Base-by-base conservation (phyloP, 2,888 invertebrate species). In the Luffia ferchaultella region DNA sequence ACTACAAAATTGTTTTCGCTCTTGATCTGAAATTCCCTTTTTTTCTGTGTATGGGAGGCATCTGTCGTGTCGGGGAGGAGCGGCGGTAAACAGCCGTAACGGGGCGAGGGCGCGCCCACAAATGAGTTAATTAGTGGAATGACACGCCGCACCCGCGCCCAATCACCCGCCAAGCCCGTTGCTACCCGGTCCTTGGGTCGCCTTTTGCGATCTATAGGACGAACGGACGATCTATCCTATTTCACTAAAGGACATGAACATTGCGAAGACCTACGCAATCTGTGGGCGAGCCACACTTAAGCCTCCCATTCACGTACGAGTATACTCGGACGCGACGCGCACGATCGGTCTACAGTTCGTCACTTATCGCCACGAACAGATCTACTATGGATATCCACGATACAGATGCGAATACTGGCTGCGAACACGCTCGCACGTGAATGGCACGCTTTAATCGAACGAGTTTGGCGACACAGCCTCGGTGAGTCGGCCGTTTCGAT, bases 171-270 rank as follows among this genome's bases (percentile, higher is more conserved):
- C 40, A 48, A 42, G 67, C 62, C 55, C 63, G 64, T 43, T 75
- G 67, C 60, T 76, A 76, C 60, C 77, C 65, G 59, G 75, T 73
- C 55, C 75, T n/a, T n/a, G n/a, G 68, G 60, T 84, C 82, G 45
- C 45, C 18, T 2, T 18, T 18, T 3, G 5, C 17, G 30, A 5
- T 5, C 43, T 43, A 45, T 3, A 7, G 5, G 45, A 2, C 18
- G 45, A n/a, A n/a, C n/a, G 15, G 17, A 45, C 45, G 5, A 16
- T 18, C 45, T 9, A 18, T n/a, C 45, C 30, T 64, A 77, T 83
- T 66, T 63, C 63, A 55, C 59, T 57, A 61, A 59, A 56, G 55
- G 55, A 53, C 54, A 53, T 52, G 62, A 62, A 63, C 62, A 65
- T 30, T 30, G n/a, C n/a, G n/a, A n/a, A n/a, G n/a, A n/a, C 12